phyloP scores from a whole-genome alignment of 2,113 vertebrate genomes.

The Myotis lucifugus region DNA sequence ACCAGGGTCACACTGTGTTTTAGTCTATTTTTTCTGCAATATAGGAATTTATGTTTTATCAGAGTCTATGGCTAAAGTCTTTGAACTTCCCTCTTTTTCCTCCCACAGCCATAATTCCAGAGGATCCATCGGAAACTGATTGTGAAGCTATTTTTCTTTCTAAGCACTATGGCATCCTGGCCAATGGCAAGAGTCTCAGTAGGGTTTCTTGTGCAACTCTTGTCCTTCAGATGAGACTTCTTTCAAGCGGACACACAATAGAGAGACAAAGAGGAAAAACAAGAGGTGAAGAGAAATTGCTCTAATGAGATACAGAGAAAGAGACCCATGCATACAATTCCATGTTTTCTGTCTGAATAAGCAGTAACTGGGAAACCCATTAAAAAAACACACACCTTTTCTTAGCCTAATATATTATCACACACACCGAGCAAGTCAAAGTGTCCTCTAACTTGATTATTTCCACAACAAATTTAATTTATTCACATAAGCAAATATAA shows the following conservation, averaged over 20 bases:
- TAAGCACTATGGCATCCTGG: neutral
- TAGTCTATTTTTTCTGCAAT: neutral
- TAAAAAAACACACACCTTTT: neutral
- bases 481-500: neutral
- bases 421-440: no score
- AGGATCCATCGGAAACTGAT: neutral
- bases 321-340: accelerated
- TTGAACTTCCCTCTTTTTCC: neutral
- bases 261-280: neutral
- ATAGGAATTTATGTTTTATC: neutral
- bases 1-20: neutral
- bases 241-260: neutral
- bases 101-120: neutral
- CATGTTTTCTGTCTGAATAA: neutral
- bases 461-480: neutral
- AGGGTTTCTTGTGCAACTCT: neutral
- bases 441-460: neutral
- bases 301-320: neutral
- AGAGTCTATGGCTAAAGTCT: neutral
- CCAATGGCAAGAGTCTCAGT: neutral
- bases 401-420: neutral
- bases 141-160: neutral
- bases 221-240: neutral
- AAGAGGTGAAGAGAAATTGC: neutral
- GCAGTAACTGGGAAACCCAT: neutral